Evolutionary conservation across 1,140 invertebrate genomes (phyloP), one percentile per base, ranked within the genome.

Genomic region (Gonioctena quinquepunctata): DNA sequence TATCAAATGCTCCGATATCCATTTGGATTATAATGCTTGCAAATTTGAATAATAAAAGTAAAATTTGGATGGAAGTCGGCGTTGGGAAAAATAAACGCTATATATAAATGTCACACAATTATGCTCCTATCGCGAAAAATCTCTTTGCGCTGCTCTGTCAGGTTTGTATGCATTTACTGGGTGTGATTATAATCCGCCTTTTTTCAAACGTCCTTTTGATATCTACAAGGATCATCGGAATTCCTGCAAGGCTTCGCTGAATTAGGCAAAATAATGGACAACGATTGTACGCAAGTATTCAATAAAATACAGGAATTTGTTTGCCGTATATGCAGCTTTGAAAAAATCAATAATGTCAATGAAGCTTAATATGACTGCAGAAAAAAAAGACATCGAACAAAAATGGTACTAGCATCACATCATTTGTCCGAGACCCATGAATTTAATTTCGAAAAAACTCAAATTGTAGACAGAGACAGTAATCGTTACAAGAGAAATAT

Each of bases 11-110:
- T 7, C n/a, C 7, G 7, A 42, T n/a, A 8, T 7, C 33, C 7
- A 52, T 52, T 52, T 52, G 6, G 4, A 52, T 52, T 52, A 52
- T 52, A 52, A 52, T 52, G 49, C n/a, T 52, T 52, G 49, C 49
- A 13, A 52, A 52, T 16, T 6, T 52, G 8, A 52, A 52, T 52
- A 52, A 52, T 52, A 18, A 52, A 8, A n/a, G 19, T 16, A 52
- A 52, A 52, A 52, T 52, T 52, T 52, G 50, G 50, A 52, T 52
- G 1, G n/a, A 52, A 52, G 50, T 16, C n/a, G 0, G n/a, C 50
- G 50, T 52, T 52, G 50, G 50, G 4, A 52, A 52, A n/a, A 8
- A 52, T n/a, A 52, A 52, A 52, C 50, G 5, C 21, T 1, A 42
- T 52, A 33, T 0, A 52, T 52, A 21, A 16, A 52, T 16, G 50